phyloP scores from a whole-genome alignment of 2,113 vertebrate genomes.

The Archocentrus centrarchus region DNA sequence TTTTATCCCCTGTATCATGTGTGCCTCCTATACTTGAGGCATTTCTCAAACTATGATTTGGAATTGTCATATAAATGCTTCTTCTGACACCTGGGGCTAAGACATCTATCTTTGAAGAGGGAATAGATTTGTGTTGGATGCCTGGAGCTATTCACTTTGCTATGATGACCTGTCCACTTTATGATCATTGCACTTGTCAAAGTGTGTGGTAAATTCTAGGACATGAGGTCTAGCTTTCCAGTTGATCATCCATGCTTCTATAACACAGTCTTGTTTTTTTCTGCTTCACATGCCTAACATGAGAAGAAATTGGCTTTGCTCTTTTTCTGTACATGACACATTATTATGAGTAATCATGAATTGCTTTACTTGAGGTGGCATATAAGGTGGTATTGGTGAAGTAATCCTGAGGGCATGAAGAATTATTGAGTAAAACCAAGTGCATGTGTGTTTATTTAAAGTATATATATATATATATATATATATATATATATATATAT shows the following conservation, averaged over 20 bases:
- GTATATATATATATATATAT: too few relatives aligned
- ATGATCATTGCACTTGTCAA: slow-evolving; percentile 26
- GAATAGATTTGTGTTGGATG: slow-evolving; percentile 51
- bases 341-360: too few relatives aligned
- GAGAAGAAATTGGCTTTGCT: too few relatives aligned
- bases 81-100: slow-evolving; percentile 49
- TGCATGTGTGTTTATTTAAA: too few relatives aligned
- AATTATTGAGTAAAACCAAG: too few relatives aligned
- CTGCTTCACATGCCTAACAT: too few relatives aligned
- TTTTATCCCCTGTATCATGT: slow-evolving; percentile 1
- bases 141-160: slow-evolving; percentile 53
- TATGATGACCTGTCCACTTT: slow-evolving; percentile 42
- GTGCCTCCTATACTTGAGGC: slow-evolving; percentile 42
- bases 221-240: neutral
- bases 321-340: too few relatives aligned
- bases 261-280: neutral
- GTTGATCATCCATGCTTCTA: neutral
- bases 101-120: slow-evolving; percentile 52
- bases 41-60: slow-evolving; percentile 48
- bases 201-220: slow-evolving; percentile 16
- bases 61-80: slow-evolving; percentile 59
- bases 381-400: too few relatives aligned
- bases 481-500: too few relatives aligned
- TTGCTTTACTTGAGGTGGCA: too few relatives aligned
- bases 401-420: too few relatives aligned